Percentiles rank a stretch among this genome's conserved stretches.
Evolutionary conservation across 2,797 vertebrate genomes (phyloP).

Genomic region (Kryptopterus vitreolus): DNA sequence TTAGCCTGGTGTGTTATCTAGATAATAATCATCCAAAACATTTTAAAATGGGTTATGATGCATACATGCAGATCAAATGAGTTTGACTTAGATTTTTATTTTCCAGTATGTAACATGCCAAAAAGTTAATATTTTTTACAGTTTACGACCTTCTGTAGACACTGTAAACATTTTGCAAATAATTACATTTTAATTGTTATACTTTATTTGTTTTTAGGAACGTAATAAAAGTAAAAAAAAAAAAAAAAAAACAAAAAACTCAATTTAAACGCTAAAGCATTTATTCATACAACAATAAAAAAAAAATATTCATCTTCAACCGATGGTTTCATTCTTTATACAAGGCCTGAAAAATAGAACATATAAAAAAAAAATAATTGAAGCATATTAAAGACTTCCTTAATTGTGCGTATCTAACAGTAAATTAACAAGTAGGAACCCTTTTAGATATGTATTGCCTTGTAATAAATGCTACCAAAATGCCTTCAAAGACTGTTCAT

Average conservation of each 20-base stretch:
- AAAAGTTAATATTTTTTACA: not conserved
- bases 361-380: not conserved
- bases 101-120: too few relatives aligned
- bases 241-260: too few relatives aligned
- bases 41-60: too few relatives aligned
- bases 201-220: not conserved
- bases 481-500: not conserved
- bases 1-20: too few relatives aligned
- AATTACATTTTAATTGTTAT: not conserved
- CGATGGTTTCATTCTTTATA: not conserved
- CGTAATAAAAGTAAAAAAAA: not conserved
- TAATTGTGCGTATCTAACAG: not conserved
- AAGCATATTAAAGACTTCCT: not conserved
- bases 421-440: not conserved
- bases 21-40: too few relatives aligned
- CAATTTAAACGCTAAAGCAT: not conserved
- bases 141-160: not conserved
- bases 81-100: too few relatives aligned
- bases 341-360: not conserved
- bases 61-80: too few relatives aligned
- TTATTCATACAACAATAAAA: not conserved
- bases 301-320: conserved; percentile 2
- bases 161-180: not conserved
- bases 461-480: not conserved
- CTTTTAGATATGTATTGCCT: not conserved